A percentile compares a stretch with the other conserved stretches of the same genome.
Conservation (phyloP, 2,888 invertebrate species). For the Ophraella communa region DNA sequence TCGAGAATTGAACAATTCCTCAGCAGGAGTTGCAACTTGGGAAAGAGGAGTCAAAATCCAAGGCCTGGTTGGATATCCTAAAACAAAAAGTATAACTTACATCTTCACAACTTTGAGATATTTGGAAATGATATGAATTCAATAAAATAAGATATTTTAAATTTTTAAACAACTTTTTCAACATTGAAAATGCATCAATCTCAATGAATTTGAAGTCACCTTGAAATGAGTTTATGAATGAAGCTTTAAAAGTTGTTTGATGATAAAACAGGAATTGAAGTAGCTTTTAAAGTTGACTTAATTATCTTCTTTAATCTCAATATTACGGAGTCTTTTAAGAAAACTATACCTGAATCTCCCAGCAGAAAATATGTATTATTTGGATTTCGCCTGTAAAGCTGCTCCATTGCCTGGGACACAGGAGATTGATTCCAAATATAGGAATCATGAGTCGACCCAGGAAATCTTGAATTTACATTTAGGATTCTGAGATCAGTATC, state of each 20-base stretch:
- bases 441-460: not conserved
- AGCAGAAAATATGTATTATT: too few relatives aligned
- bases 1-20: not conserved
- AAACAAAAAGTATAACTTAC: too few relatives aligned
- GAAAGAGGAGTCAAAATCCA: not conserved
- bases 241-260: too few relatives aligned
- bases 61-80: too few relatives aligned
- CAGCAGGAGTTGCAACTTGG: not conserved
- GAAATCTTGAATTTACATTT: slow-evolving; percentile 7
- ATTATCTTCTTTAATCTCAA: not conserved
- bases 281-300: not conserved
- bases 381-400: not conserved
- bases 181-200: too few relatives aligned
- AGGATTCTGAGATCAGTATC: not conserved
- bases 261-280: too few relatives aligned
- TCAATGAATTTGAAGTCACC: not conserved
- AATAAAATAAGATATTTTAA: too few relatives aligned
- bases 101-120: too few relatives aligned
- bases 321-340: too few relatives aligned
- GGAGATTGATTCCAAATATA: not conserved
- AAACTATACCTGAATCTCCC: too few relatives aligned
- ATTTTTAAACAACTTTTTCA: too few relatives aligned
- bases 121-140: too few relatives aligned
- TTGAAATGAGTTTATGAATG: not conserved
- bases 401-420: slow-evolving; percentile 6